Evolutionary conservation across 2,113 vertebrate species (phyloP), one percentile per base, ranked within the genome.

Genomic region (Solea senegalensis): DNA sequence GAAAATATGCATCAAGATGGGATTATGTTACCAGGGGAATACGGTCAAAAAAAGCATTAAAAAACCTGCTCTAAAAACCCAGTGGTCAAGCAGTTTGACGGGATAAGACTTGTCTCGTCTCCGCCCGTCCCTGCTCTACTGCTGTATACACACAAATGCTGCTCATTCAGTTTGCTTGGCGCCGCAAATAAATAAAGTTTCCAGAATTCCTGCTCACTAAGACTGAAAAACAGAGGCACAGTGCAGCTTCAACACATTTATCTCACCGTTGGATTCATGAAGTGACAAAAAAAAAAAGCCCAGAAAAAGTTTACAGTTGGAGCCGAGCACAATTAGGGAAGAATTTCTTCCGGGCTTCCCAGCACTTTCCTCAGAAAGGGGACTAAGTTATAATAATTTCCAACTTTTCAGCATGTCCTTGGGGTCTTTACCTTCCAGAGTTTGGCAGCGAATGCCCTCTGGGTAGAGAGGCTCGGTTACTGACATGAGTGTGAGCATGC

Each of bases 401-500:
- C 15, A 89, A 91, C 83, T 91, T 91, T 86, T 76, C 65, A 68
- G 9, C 7, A 75, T 89, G 76, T 83, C 83, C 78, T 85, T 67
- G 21, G 82, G 82, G 83, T 70, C 74, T 83, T 72, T 86, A 56
- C 80, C 74, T 87, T 77, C 80, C 78, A 76, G 83, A 75, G 78
- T 34, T 21, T 82, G 77, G 74, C 80, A 69, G 52, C 60, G 46
- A 70, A 80, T 68, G 56, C 78, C 90, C 83, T 86, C 63, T 78
- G 76, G 86, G 76, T 76, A 70, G 27, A 81, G 68, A 70, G 72
- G 78, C 68, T 86, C 80, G 74, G 72, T 81, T 85, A 88, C 81
- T 90, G 85, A 86, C 86, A 88, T 69, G 69, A 83, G 83, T 82
- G 83, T 65, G 78, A 72, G 87, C 81, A 86, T 89, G 86, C 84